Evolutionary conservation across 1,140 invertebrate species (phyloP), one percentile per base, ranked within the genome.

Genomic region (Nymphalis io): DNA sequence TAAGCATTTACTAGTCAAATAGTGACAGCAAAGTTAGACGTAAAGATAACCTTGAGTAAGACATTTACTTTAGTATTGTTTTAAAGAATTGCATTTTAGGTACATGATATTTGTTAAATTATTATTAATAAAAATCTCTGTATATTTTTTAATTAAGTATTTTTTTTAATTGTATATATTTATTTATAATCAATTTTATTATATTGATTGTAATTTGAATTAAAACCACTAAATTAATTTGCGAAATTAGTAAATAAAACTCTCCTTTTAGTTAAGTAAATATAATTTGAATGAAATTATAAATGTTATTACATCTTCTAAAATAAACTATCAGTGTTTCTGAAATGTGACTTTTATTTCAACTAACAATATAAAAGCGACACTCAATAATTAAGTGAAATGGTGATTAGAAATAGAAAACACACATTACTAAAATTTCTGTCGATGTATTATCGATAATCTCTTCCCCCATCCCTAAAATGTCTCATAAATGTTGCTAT

Each of bases 251-350:
- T 48, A 18, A 48, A 62, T 62, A 20, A 63, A 63, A 53, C 60
- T 63, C 53, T 38, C 60, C 27, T 61, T 59, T 71, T 44, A 48
- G 23, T 55, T 65, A 72, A 15, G 16, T 38, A 60, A 39, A 23
- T 59, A 63, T 63, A 42, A 63, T 59, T 33, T 58, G 63, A 67
- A 48, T 72, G 15, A 64, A 60, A 62, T 70, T 76, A 73, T 60
- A 70, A 70, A 63, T 71, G 69, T 71, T 74, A 55, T 60, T 60
- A 23, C 51, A 59, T 48, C 51, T 67, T 62, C 68, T 74, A 67
- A 60, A 74, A 74, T 71, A 71, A 73, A 78, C 39, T 77, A 76
- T 79, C 77, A 67, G 77, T 76, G 77, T 79, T 79, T 48, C 51
- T 48, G 23, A 62, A n/a, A 39, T 46, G 38, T 46, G 51, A 27